phyloP scores from a whole-genome alignment of 2,888 invertebrate species.

The Apeira syringaria region DNA sequence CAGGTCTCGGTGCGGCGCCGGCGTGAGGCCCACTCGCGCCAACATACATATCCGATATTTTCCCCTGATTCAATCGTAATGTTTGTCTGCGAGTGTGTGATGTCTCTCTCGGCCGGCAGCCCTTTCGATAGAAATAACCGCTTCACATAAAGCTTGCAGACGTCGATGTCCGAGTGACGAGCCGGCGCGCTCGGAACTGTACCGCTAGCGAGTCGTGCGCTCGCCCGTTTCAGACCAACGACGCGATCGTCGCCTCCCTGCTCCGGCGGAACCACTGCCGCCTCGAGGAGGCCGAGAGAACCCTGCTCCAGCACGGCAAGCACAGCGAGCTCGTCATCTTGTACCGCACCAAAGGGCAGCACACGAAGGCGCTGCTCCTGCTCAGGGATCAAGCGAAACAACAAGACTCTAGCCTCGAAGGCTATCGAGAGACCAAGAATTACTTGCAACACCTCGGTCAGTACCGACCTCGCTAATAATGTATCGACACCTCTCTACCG shows the following conservation, averaged over 20 bases:
- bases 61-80: too few species aligned
- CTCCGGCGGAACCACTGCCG: conserved; percentile 96
- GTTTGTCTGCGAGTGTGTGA: too few species aligned
- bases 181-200: too few species aligned
- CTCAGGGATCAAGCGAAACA: conserved; percentile 90
- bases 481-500: too few species aligned
- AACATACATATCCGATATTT: too few species aligned
- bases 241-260: conserved; percentile 95
- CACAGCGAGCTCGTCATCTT: conserved; percentile 97
- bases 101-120: too few species aligned
- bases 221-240: conserved; percentile 89
- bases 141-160: too few species aligned
- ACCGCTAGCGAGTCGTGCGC: neutral
- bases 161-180: too few species aligned
- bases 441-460: conserved; percentile 95
- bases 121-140: too few species aligned
- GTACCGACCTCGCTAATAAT: conserved; percentile 21
- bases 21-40: too few species aligned
- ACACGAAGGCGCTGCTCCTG: conserved; percentile 95
- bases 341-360: conserved; percentile 97
- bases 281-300: conserved; percentile 95
- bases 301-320: conserved; percentile 93
- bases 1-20: too few species aligned
- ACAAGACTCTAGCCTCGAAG: conserved; percentile 90
- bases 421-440: conserved; percentile 92